Evolutionary conservation across 1,140 invertebrate genomes (phyloP).

Genomic region (Trichoplusia ni): DNA sequence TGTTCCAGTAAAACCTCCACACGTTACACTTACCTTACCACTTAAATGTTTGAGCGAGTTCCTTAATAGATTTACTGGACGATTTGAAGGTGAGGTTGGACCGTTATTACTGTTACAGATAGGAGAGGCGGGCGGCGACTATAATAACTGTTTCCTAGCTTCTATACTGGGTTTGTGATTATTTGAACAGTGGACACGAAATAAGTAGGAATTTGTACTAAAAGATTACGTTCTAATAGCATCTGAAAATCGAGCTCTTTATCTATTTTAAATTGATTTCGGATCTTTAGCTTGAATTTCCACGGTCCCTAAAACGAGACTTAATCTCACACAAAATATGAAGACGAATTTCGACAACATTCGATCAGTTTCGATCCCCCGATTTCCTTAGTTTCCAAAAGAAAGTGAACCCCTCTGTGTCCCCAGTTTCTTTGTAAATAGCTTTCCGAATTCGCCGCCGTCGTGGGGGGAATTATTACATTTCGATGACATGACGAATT

Average conservation of each 20-base stretch:
- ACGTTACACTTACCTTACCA: background rate
- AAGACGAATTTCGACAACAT: conserved; percentile 15
- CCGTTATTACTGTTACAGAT: no score
- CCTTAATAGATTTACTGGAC: conserved; percentile 1
- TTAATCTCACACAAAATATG: background rate
- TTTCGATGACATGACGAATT: conserved; percentile 79
- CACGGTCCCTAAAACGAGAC: no score
- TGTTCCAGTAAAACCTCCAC: background rate
- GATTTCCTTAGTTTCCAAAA: conserved; percentile 56
- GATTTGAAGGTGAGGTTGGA: no score
- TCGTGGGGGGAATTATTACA: conserved; percentile 73
- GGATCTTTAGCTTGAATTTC: no score
- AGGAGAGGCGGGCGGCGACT: no score
- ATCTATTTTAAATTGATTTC: no score
- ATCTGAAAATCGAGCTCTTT: no score
- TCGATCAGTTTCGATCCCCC: conserved; percentile 56
- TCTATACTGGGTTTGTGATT: no score
- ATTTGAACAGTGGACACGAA: no score
- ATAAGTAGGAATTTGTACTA: no score
- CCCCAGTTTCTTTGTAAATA: conserved; percentile 70
- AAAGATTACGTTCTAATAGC: no score
- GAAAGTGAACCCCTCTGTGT: conserved; percentile 40
- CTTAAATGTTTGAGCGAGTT: background rate
- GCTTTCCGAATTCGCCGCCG: conserved; percentile 59
- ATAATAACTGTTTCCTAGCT: no score